Base-by-base conservation (phyloP, 2,113 vertebrate genomes). In the Fregetta grallaria region DNA sequence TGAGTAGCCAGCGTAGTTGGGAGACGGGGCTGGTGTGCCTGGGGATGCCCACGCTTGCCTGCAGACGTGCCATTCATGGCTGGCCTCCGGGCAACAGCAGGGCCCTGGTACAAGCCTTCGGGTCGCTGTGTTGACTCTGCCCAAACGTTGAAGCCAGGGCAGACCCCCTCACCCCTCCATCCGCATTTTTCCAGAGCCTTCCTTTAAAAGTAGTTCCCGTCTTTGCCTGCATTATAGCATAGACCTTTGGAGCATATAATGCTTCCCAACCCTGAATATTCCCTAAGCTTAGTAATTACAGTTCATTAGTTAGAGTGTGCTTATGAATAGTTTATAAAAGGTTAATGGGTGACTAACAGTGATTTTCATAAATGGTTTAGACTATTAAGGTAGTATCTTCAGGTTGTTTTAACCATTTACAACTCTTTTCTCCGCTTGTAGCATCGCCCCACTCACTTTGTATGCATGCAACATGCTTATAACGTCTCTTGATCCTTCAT, bases 281-380 rank as follows among this genome's bases (percentile, higher is more conserved):
- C 81, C 84, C 81, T 79, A 36, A 90, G 81, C 92, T 92, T 90
- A 63, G 67, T 89, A 88, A 95, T 96, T 92, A 52, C 32, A 23
- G 18, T 88, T 95, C 78, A 36, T 91, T 92, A 93, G 88, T 84
- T 93, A 83, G 55, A 90, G 47, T 44, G 75, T 27, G 18, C 81
- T 94, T 96, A 93, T 95, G 93, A 96, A 93, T 96, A 96, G 91
- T 93, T 97, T 96, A 93, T 94, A 88, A 70, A 95, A 90, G 84
- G 91, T 91, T 95, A 97, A 90, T 87, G 81, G 80, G 86, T 92
- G 73, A 89, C 92, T 91, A 95, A 94, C 52, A 88, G 71, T 91
- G 84, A 79, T 95, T 95, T 96, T 96, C 82, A 88, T 95, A 91
- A 83, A 82, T 47, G 78, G 72, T 88, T 94, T 92, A 76, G 27